Evolutionary conservation across 92 coral and sea anemone genomes (phyloP), one percentile per base, ranked within the genome.

Genomic region (Porites lobata): DNA sequence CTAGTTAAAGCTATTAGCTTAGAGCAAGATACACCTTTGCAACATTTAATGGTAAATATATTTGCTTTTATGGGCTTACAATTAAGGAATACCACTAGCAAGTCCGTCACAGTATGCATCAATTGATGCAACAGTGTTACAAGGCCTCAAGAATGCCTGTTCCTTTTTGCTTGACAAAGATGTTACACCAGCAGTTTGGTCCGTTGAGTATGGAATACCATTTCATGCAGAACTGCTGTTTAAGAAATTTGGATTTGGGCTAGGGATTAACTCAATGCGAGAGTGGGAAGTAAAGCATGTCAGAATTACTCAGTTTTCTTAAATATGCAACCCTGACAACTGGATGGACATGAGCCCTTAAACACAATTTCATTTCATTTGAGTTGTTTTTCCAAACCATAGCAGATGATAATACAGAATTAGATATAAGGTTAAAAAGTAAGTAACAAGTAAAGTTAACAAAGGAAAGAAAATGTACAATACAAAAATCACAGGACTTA

Each of bases 231-330:
- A 52, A 52, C 57, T 52, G 57, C 57, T 52, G 57, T 52, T 52
- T 52, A 52, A 52, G 57, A 90, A 80, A 53, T 70, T 76, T 73
- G 92, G 90, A 10, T 54, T 86, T 64, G 96, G 96, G 24, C 70
- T 90, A 26, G 94, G 93, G 21, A 82, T 90, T 24, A 90, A 90
- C 62, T 65, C 91, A 6, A 90, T 93, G 96, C 93, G 86, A 54
- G 93, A 93, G 74, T 63, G 87, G 52, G 93, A 89, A 64, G 94
- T 92, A 2, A 90, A 93, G 69, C 94, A 93, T 22, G 24, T 22
- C 67, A 86, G 79, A 29, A 71, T 90, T 52, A 8, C 78, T 72
- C 87, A 83, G 68, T 93, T 86, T 90, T 91, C 93, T 13, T 22
- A 86, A 87, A 56, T 91, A 92, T 86, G 87, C 95, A n/a, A 92